phyloP scores from a whole-genome alignment of 2,113 vertebrate genomes.

The Syngnathus scovelli region DNA sequence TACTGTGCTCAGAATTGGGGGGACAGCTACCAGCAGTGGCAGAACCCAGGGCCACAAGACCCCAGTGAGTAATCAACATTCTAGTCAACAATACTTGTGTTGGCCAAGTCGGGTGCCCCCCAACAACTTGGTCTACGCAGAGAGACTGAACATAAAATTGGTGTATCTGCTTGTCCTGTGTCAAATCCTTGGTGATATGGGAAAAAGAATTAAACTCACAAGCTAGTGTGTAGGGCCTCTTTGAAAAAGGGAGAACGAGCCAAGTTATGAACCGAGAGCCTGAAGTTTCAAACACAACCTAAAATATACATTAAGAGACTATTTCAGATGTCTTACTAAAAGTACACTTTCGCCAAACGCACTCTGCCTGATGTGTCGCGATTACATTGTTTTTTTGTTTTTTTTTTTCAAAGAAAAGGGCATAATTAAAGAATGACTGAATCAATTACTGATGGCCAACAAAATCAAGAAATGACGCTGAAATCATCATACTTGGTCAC shows the following conservation, averaged over 20 bases:
- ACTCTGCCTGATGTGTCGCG: too few species aligned
- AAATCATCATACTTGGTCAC: neutral
- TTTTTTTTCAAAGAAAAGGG: too few species aligned
- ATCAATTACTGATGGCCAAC: neutral
- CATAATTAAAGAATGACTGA: too few species aligned
- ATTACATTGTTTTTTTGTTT: too few species aligned
- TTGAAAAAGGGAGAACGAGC: too few species aligned
- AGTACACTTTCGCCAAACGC: too few species aligned
- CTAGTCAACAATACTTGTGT: too few species aligned
- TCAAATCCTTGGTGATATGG: neutral
- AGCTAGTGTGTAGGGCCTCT: neutral
- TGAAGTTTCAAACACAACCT: too few species aligned
- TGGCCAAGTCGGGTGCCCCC: neutral
- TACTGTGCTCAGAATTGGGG: slow-evolving; percentile 87
- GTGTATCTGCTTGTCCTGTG: neutral
- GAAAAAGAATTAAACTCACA: neutral
- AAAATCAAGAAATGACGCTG: neutral
- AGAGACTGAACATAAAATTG: neutral
- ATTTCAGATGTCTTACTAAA: too few species aligned
- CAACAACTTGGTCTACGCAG: neutral
- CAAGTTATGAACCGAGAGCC: too few species aligned
- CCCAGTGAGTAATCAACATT: slow-evolving; percentile 73
- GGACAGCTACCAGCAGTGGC: slow-evolving; percentile 84
- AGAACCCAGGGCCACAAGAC: slow-evolving; percentile 82
- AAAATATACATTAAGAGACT: too few species aligned